Evolutionary conservation across 2,113 vertebrate genomes (phyloP).

Genomic region (Todiramphus saurophagus): DNA sequence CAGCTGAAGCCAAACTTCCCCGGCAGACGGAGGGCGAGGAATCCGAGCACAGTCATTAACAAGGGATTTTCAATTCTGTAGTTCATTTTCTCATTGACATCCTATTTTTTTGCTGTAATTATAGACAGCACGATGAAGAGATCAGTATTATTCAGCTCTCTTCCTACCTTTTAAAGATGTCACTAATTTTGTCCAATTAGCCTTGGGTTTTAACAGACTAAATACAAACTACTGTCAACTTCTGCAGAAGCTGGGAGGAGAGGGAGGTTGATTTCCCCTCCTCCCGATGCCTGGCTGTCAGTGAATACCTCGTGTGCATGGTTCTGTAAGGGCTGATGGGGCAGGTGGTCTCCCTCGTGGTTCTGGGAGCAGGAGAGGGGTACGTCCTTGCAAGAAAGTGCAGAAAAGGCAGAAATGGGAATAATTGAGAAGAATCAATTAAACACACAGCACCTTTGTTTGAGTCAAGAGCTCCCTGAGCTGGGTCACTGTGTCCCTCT

Average conservation of each 20-base stretch:
- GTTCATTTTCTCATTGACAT: background rate
- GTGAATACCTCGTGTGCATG: rapidly evolving
- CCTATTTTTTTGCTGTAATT: background rate
- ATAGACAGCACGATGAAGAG: background rate
- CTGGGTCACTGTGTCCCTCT: background rate
- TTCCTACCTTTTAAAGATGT: background rate
- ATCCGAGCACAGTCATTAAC: background rate
- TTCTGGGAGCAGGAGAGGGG: background rate
- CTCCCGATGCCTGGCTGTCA: background rate
- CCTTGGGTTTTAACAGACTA: background rate
- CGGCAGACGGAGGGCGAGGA: background rate
- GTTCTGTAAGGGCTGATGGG: background rate
- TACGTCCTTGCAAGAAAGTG: background rate
- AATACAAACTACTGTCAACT: background rate
- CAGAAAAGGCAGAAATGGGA: background rate
- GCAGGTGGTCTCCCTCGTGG: background rate
- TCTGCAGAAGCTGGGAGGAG: background rate
- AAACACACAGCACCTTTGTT: background rate
- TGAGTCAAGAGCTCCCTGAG: background rate
- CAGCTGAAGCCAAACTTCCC: conserved; percentile 15
- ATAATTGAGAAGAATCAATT: background rate
- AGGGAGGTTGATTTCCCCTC: background rate
- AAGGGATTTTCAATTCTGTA: background rate
- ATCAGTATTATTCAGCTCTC: background rate
- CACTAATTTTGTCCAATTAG: background rate